Evolutionary conservation across 2,113 vertebrate species (phyloP).

Genomic region (Sebastes fasciatus): DNA sequence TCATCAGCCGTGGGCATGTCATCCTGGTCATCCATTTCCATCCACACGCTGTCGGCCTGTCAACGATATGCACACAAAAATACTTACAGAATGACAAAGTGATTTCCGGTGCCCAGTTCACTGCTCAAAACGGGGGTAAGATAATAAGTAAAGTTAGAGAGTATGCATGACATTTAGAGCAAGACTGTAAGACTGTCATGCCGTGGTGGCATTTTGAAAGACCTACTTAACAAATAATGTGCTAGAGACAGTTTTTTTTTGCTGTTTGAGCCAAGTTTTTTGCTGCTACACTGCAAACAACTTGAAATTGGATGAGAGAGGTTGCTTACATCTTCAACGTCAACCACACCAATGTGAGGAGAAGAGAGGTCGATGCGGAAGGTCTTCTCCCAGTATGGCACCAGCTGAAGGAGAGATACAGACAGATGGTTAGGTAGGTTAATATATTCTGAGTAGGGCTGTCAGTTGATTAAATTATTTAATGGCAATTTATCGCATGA

Average conservation of each 20-base stretch:
- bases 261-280: too few relatives aligned
- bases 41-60: constrained; percentile 94
- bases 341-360: constrained; percentile 93
- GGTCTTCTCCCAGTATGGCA: constrained; percentile 95
- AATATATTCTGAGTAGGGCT: not conserved
- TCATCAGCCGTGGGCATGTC: constrained; percentile 89
- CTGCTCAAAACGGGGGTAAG: not conserved
- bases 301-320: not conserved
- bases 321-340: constrained; percentile 90
- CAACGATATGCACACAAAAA: not conserved
- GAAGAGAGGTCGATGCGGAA: constrained; percentile 90
- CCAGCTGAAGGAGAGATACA: constrained; percentile 81
- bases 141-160: not conserved
- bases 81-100: not conserved
- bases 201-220: too few relatives aligned
- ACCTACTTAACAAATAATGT: too few relatives aligned
- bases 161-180: too few relatives aligned
- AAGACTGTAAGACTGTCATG: too few relatives aligned
- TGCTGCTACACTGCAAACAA: not conserved
- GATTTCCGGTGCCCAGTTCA: not conserved
- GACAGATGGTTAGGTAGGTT: not conserved
- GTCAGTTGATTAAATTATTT: too few relatives aligned
- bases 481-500: too few relatives aligned
- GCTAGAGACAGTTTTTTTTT: not conserved
- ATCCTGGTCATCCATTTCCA: constrained; percentile 93